Evolutionary conservation across 1,140 invertebrate genomes (phyloP), one percentile per base, ranked within the genome.

Genomic region (Globodera ellingtonae): DNA sequence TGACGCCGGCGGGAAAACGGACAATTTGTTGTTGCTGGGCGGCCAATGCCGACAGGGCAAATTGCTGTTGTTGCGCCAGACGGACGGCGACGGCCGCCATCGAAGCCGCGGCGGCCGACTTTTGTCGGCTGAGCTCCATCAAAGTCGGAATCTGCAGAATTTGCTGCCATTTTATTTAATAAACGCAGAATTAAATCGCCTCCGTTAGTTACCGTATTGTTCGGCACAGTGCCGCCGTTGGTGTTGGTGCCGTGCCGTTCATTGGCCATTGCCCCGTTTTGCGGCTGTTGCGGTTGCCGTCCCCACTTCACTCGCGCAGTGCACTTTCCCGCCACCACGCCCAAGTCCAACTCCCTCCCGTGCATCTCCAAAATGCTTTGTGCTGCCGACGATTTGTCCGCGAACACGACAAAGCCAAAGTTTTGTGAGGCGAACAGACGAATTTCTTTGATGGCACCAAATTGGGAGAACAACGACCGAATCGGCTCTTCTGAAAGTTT

Each of bases 341-440:
- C 78, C 50, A 81, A 56, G 44, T 72, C 56, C 48, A 83, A 67
- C 66, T 80, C 79, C 66, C 66, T 66, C 8, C 81, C 81, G 48
- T 83, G 9, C 81, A 82, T 82, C 71, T 35, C 80, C 4, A 59
- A 59, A 35, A 82, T 82, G 5, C 82, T 81, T 50, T 62, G 59
- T 13, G 81, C 66, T 35, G 81, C 81, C 35, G 50, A 35, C 62
- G 76, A 96, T 90, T 99, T 98, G 76, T 94, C 96, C n/a, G 94
- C 94, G 92, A 98, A 99, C 90, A 96, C 97, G 3, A 98, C 94
- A 90, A 98, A 98, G 85, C 95, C 95, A 90, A 98, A 99, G 87
- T 97, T 97, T 91, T 98, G 98, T 88, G 98, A 96, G 91, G 98
- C 98, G 92, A 99, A 99, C 81, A 98, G 95, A 83, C 97, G 92